Conservation (phyloP, 2,888 invertebrate species). For the Romanomermis culicivorax region DNA sequence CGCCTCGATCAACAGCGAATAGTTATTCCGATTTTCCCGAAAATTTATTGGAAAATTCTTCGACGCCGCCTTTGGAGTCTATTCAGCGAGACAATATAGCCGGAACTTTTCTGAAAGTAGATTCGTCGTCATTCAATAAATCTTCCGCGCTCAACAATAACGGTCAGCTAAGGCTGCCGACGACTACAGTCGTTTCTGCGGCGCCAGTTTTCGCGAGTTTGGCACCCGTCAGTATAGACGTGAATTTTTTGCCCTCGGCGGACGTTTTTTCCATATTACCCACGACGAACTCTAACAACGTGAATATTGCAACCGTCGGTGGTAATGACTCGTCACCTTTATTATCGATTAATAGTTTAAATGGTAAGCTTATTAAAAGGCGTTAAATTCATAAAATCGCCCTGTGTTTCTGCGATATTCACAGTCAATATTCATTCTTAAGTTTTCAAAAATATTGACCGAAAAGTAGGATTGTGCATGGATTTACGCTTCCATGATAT, state of each 20-base stretch:
- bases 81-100: background rate
- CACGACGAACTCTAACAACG: too few species aligned
- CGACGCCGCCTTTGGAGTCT: background rate
- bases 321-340: too few species aligned
- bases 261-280: too few species aligned
- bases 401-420: too few species aligned
- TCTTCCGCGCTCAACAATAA: background rate
- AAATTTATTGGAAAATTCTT: constrained; percentile 3
- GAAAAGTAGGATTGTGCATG: too few species aligned
- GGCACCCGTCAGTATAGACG: background rate
- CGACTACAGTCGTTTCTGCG: background rate
- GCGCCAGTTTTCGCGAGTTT: background rate
- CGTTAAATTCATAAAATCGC: too few species aligned
- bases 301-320: background rate
- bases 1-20: background rate
- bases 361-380: too few species aligned
- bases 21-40: constrained; percentile 6
- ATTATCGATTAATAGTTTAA: too few species aligned
- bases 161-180: background rate
- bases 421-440: too few species aligned
- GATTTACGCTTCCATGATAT: too few species aligned
- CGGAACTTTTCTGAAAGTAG: too few species aligned
- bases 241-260: background rate
- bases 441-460: too few species aligned
- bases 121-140: background rate